phyloP scores from a whole-genome alignment of 2,797 vertebrate species.

The Pogonophryne albipinna region DNA sequence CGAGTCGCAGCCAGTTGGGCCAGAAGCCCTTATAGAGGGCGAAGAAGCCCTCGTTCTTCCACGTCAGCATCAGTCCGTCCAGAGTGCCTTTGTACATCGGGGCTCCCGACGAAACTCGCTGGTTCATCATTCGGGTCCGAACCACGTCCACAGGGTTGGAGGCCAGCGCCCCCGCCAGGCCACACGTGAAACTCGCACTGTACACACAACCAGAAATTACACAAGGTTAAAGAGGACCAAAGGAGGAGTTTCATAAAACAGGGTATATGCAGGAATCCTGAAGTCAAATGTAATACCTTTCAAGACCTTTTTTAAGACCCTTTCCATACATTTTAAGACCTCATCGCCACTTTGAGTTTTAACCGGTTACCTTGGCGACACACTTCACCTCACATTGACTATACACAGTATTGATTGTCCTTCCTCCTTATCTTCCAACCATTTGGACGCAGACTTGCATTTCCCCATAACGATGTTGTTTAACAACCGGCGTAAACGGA shows the following conservation, averaged over 20 bases:
- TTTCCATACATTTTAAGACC: too few species aligned
- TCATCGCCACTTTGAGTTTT: too few species aligned
- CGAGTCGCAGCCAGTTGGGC: constrained; percentile 98
- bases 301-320: too few species aligned
- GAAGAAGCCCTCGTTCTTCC: constrained; percentile 96
- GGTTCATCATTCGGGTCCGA: constrained; percentile 98
- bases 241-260: not conserved
- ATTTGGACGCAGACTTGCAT: too few species aligned
- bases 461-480: too few species aligned
- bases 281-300: too few species aligned
- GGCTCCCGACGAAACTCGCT: constrained; percentile 91
- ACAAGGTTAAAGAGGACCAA: not conserved
- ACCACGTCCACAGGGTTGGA: constrained; percentile 98
- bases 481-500: too few species aligned
- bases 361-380: too few species aligned
- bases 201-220: not conserved
- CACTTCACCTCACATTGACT: too few species aligned
- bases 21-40: constrained; percentile 98
- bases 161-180: constrained; percentile 94
- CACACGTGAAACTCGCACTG: constrained; percentile 95
- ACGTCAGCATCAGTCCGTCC: constrained; percentile 95
- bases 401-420: too few species aligned
- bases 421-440: too few species aligned
- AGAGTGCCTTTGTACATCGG: constrained; percentile 93
- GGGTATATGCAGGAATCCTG: too few species aligned